Evolutionary conservation across 1,140 invertebrate species (phyloP), one percentile per base, ranked within the genome.

Genomic region (Paracyclopina nana): DNA sequence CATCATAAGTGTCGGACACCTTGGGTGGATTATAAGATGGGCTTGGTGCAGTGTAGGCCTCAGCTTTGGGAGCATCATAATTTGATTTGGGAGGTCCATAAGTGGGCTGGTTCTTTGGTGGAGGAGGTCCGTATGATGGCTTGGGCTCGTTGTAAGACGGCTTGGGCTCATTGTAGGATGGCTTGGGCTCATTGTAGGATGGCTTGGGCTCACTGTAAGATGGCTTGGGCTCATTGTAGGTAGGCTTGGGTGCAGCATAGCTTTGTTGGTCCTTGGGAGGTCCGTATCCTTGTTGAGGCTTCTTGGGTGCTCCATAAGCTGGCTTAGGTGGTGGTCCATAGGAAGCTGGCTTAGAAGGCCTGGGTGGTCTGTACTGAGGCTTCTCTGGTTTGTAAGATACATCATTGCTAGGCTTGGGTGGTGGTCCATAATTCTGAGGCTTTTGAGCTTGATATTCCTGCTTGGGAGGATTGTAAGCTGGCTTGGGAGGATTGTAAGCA

Each of bases 211-310:
- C 8, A 11, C 18, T 16, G 16, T 43, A 43, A 8, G 11, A n/a
- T n/a, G 41, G 41, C 18, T 43, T 43, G 8, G 9, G 41, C 41
- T 43, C 8, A n/a, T n/a, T n/a, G 8, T 43, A 31, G 25, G 42
- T 50, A 30, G 45, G 26, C 38, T 54, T 54, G 25, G 46, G 55
- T 4, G 52, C 50, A 30, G 50, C 57, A 41, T 54, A 52, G 25
- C 54, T 9, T 2, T 49, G 50, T 0, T 12, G n/a, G 16, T 53
- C 38, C 0, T 44, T 14, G 1, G 53, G 53, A 22, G 53, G 26
- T 55, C 53, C 53, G 40, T 54, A 54, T 0, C 11, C 1, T 1
- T 22, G 28, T 27, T n/a, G 25, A 4, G 30, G 38, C 46, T 26
- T n/a, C 26, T 30, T 6, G 20, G 22, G 48, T 8, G 49, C n/a